Evolutionary conservation across 2,113 vertebrate genomes (phyloP), one percentile per base, ranked within the genome.

Genomic region (Aptenodytes patagonicus): DNA sequence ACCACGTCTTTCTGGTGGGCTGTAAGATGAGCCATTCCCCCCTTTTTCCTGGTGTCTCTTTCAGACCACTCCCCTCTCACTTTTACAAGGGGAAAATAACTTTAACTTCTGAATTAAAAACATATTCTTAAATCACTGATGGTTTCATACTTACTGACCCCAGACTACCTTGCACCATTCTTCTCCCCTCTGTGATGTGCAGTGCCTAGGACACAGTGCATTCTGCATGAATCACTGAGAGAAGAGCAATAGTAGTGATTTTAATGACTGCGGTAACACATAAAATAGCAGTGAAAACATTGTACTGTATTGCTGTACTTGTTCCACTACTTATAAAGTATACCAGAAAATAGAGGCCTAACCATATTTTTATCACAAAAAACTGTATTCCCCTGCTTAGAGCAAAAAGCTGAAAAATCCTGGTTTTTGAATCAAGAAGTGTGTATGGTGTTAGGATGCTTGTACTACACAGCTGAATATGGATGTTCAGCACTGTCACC

Each of bases 391-490:
- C 22, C 9, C 17, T 28, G 69, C 70, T 66, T n/a, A 49, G 28
- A 66, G 15, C 25, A 86, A 55, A 55, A 36, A 38, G 21, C 14
- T 61, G 70, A 71, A 77, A 69, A 84, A 49, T 20, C 2, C 14
- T 4, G 4, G 0, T 1, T 64, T 72, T 75, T 65, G 25, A 49
- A 38, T 36, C 19, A 22, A 21, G 38, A 64, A 42, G 11, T 1
- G 0, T 12, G 13, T 34, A 22, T 36, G 38, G 15, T 36, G 49
- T 47, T 24, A 36, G n/a, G 13, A 36, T 6, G 34, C n/a, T 13
- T 49, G 28, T 17, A n/a, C 65, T 13, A 57, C 0, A 3, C 34
- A 60, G 62, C n/a, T 44, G 25, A 62, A 24, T 22, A 32, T 2
- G 7, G 49, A 58, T 34, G 64, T 40, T 34, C 58, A 52, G 18